A percentile compares a stretch with the other conserved stretches of the same genome.
phyloP scores from a whole-genome alignment of 2,113 vertebrate species.

The Meles meles region DNA sequence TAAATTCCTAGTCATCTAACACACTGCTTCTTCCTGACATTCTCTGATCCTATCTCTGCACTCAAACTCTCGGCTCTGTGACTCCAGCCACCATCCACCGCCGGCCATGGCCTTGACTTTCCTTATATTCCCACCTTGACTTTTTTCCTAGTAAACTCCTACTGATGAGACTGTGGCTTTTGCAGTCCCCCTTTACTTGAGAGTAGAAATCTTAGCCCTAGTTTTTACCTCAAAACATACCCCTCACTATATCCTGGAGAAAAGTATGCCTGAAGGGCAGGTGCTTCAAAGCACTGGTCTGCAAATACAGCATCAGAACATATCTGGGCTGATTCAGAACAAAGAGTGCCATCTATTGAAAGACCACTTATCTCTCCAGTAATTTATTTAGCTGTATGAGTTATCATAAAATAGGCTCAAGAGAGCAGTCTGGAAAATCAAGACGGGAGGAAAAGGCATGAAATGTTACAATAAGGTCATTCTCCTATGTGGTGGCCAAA shows the following conservation, averaged over 20 bases:
- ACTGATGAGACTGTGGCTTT: background rate
- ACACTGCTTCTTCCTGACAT: background rate
- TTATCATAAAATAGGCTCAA: background rate
- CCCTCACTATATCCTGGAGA: background rate
- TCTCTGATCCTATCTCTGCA: background rate
- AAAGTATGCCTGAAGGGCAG: background rate
- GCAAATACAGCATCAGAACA: background rate
- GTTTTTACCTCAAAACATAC: background rate
- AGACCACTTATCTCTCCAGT: background rate
- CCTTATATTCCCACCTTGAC: background rate
- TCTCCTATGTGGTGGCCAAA: background rate
- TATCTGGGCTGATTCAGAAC: conserved; percentile 18
- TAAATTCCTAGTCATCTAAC: background rate
- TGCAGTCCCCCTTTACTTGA: background rate
- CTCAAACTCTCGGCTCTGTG: background rate
- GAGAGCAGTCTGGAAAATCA: background rate
- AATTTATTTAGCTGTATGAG: background rate
- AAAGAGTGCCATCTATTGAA: conserved; percentile 67
- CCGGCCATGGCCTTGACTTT: background rate
- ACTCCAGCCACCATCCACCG: background rate
- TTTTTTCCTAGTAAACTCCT: background rate
- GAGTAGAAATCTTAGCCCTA: background rate
- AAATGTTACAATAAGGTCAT: background rate
- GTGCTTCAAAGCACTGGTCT: background rate
- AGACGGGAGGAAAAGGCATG: background rate